Conservation (phyloP, 2,888 invertebrate genomes). For the Drosophila affinis region DNA sequence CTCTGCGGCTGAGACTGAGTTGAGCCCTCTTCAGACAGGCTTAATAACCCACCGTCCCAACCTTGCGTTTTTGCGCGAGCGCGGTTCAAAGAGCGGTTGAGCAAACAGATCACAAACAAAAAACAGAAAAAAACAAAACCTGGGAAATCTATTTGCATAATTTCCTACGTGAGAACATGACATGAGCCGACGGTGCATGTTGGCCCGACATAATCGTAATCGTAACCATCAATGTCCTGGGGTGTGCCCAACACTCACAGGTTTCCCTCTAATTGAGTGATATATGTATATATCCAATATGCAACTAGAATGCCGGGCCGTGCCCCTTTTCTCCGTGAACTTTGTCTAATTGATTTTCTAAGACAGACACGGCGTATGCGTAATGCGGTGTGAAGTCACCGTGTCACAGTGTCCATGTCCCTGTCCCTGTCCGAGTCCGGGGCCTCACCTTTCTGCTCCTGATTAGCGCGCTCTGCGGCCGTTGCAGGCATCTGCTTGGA, state of each 20-base stretch:
- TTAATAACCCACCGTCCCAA: conserved; percentile 33
- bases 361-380: conserved; percentile 59
- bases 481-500: conserved; percentile 42
- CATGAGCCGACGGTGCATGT: conserved; percentile 63
- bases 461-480: conserved; percentile 63
- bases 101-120: conserved; percentile 46
- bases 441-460: conserved; percentile 75
- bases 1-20: not conserved
- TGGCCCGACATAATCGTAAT: conserved; percentile 61
- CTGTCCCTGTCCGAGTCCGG: not conserved
- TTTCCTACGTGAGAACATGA: conserved; percentile 37
- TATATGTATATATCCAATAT: conserved; percentile 19
- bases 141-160: conserved; percentile 68
- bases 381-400: conserved; percentile 52
- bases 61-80: not conserved
- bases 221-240: conserved; percentile 65
- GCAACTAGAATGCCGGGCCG: conserved; percentile 25
- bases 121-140: conserved; percentile 18
- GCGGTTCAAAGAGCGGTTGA: conserved; percentile 23
- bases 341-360: conserved; percentile 66
- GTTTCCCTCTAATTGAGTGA: conserved; percentile 61
- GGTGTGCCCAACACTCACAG: conserved; percentile 49
- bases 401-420: not conserved
- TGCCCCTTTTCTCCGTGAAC: conserved; percentile 26
- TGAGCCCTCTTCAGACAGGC: conserved; percentile 56